These are phyloP conservation scores for Scortum barcoo DNA, from an alignment of 2,113 vertebrate genomes.

Conservation along the genomic window DNA sequence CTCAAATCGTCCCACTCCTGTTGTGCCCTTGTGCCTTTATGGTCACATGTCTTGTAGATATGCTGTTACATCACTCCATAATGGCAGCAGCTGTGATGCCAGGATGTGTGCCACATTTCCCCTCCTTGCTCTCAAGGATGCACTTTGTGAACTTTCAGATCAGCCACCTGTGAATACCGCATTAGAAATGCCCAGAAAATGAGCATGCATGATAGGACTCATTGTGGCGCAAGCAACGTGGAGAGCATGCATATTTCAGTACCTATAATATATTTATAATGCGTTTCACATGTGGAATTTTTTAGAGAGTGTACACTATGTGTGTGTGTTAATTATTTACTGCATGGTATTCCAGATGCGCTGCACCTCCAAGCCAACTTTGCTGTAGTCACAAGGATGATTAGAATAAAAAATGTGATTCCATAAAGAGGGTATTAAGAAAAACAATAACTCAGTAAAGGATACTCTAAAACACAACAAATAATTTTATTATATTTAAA, in stretches of 20 bases:
- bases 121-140: slow-evolving; percentile 2
- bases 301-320: slow-evolving; percentile 46
- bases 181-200: slow-evolving; percentile 27
- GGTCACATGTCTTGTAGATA: slow-evolving; percentile 28
- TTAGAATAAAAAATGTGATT: not conserved
- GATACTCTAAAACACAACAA: slow-evolving; percentile 78
- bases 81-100: slow-evolving; percentile 33
- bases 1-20: not conserved
- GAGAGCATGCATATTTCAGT: slow-evolving; percentile 61
- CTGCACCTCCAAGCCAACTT: not conserved
- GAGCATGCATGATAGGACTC: not conserved
- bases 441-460: slow-evolving; percentile 38
- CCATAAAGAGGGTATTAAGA: not conserved
- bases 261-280: slow-evolving; percentile 68
- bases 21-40: not conserved
- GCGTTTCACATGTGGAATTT: slow-evolving; percentile 50
- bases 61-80: slow-evolving; percentile 22
- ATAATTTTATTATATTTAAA: slow-evolving; percentile 85
- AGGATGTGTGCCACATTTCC: slow-evolving; percentile 50
- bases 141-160: slow-evolving; percentile 33
- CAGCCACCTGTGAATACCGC: slow-evolving; percentile 33
- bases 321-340: slow-evolving; percentile 63
- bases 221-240: slow-evolving; percentile 8
- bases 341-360: slow-evolving; percentile 1
- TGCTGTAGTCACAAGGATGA: slow-evolving; percentile 19